Evolutionary conservation across 2,113 vertebrate species (phyloP).

Genomic region (Oncorhynchus keta): DNA sequence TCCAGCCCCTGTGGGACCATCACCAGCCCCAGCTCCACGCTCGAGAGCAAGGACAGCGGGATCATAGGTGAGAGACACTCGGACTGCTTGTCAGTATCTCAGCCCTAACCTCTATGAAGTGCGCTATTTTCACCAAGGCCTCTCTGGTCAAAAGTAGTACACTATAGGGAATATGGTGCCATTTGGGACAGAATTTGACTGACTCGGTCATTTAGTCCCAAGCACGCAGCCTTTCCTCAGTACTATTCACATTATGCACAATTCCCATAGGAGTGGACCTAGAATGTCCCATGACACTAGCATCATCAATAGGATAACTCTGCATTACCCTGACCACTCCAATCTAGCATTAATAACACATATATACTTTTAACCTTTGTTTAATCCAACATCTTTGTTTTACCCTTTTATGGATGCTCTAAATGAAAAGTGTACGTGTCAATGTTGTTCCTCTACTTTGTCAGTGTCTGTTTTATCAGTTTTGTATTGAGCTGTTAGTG

Average conservation of each 20-base stretch:
- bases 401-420: no score
- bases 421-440: no score
- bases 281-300: neutral
- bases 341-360: no score
- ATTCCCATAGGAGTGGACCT: neutral
- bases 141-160: no score
- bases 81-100: no score
- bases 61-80: conserved; percentile 87
- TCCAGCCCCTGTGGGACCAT: conserved; percentile 91
- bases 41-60: conserved; percentile 99
- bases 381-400: no score
- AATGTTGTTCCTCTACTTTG: no score
- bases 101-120: no score
- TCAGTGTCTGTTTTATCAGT: neutral
- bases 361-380: no score
- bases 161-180: no score
- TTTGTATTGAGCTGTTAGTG: conserved; percentile 41
- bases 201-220: neutral
- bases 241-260: conserved; percentile 1
- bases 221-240: neutral
- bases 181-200: neutral
- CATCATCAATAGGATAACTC: conserved; percentile 3
- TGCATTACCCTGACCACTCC: neutral
- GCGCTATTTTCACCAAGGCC: no score
- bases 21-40: conserved; percentile 95